A percentile compares a stretch with the other conserved stretches of the same genome.
Conservation (phyloP, 2,797 vertebrate genomes). For the Crenuchus spilurus region DNA sequence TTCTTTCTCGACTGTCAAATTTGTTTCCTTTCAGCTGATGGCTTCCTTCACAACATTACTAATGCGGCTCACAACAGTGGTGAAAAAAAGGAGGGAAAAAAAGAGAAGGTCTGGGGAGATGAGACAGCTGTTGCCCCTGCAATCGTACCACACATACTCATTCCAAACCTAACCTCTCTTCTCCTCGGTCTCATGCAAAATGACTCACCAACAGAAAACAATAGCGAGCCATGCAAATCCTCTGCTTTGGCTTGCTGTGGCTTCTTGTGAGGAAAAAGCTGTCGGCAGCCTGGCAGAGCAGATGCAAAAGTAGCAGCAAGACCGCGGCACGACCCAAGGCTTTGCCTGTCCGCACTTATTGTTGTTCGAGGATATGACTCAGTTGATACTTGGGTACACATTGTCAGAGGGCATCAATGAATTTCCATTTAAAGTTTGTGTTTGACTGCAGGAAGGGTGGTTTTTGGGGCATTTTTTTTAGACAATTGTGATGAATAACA, state of each 20-base stretch:
- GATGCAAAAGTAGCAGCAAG: constrained; percentile 45
- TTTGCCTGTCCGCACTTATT: constrained; percentile 35
- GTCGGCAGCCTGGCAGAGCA: constrained; percentile 6
- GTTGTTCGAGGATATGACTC: constrained; percentile 26
- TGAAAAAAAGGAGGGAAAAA: constrained; percentile 70
- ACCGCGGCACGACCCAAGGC: constrained; percentile 58
- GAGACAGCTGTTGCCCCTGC: constrained; percentile 77
- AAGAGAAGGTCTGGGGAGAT: constrained; percentile 64
- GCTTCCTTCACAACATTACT: constrained; percentile 69
- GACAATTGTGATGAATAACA: not conserved
- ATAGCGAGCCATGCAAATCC: constrained; percentile 63
- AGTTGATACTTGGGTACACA: constrained; percentile 14
- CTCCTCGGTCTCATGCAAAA: too few species aligned
- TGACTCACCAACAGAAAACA: constrained; percentile 62
- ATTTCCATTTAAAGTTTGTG: constrained; percentile 24
- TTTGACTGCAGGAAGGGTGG: not conserved
- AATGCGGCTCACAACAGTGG: constrained; percentile 38
- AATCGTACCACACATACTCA: constrained; percentile 67
- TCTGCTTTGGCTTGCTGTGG: constrained; percentile 32
- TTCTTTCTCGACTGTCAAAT: constrained; percentile 82
- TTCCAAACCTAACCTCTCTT: constrained; percentile 30
- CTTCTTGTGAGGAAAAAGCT: not conserved
- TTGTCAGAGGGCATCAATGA: constrained; percentile 13
- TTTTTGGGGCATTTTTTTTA: not conserved
- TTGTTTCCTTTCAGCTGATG: constrained; percentile 76